Evolutionary conservation across 2,113 vertebrate genomes (phyloP), one percentile per base, ranked within the genome.

Genomic region (Pogonocichla stellata): DNA sequence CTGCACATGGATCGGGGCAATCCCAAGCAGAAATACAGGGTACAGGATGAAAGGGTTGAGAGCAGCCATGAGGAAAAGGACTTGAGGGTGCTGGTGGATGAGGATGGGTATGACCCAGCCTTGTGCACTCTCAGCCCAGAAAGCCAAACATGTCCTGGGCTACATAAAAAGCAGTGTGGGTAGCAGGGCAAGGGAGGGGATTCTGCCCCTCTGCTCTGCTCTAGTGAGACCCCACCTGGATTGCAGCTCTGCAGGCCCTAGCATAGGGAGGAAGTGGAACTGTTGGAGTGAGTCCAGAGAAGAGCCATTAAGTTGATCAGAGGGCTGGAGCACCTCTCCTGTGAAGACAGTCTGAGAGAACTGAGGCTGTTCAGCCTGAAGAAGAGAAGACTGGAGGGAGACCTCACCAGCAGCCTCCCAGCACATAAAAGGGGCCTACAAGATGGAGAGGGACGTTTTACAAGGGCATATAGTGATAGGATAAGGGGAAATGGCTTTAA

Each of bases 161-260:
- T 74, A 19, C 38, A 29, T 29, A 8, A 3, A 66, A 20, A 66
- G 34, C 28, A 10, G 4, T 0, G 0, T 66, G 23, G 33, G 0
- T 19, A 73, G 26, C 36, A 73, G 43, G 22, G 12, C 1, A 0
- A 51, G 26, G 51, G 22, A 51, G 69, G 43, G 13, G 19, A 51
- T 38, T 43, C 33, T 66, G 23, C 7, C 6, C 20, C 14, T 65
- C 54, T 45, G 38, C 33, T 53, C 36, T 10, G 3, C 33, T 24
- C 12, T 19, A 25, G 3, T 72, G 31, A 73, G 14, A 36, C 3
- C 18, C 10, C 12, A 43, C 2, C 16, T 9, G 7, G 43, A 66
- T n/a, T n/a, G n/a, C n/a, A n/a, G n/a, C n/a, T n/a, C n/a, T n/a
- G n/a, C n/a, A n/a, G n/a, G 36, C 8, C n/a, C 67, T 13, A 3